A percentile compares a stretch with the other conserved stretches of the same genome.
phyloP scores from a whole-genome alignment of 2,888 invertebrate species.

The Hyles lineata region DNA sequence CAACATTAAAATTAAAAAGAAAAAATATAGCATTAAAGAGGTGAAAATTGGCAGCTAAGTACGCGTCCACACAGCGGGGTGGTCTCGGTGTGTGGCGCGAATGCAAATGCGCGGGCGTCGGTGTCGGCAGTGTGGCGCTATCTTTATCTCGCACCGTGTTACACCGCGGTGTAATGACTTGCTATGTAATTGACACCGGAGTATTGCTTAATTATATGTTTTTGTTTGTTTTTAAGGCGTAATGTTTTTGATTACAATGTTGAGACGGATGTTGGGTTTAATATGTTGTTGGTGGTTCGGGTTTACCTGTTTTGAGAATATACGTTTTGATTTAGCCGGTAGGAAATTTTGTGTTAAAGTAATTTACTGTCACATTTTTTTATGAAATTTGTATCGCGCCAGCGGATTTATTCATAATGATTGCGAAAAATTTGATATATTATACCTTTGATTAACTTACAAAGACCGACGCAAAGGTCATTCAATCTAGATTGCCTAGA shows the following conservation, averaged over 20 bases:
- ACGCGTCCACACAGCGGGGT: constrained; percentile 48
- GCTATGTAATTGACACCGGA: constrained; percentile 35
- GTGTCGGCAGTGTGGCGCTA: constrained; percentile 63
- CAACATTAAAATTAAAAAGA: constrained; percentile 27
- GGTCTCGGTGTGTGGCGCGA: constrained; percentile 77
- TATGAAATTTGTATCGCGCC: neutral
- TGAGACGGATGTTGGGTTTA: neutral
- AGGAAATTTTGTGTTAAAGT: too few relatives aligned
- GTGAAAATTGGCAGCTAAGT: constrained; percentile 46
- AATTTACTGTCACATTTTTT: too few relatives aligned
- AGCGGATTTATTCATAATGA: neutral
- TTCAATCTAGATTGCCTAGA: too few relatives aligned
- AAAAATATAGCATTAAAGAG: constrained; percentile 42
- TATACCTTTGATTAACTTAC: too few relatives aligned
- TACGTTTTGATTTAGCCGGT: too few relatives aligned
- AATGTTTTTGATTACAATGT: neutral
- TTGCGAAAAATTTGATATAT: too few relatives aligned
- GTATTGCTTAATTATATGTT: constrained; percentile 28
- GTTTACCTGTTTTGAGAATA: too few relatives aligned
- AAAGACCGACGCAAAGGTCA: too few relatives aligned
- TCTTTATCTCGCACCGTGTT: constrained; percentile 68
- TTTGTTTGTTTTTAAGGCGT: neutral
- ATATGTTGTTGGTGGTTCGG: neutral
- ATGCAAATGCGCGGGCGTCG: constrained; percentile 69
- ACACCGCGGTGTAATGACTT: constrained; percentile 55